These are phyloP conservation scores for Odontomachus brunneus DNA, from an alignment of 1,140 invertebrate species.

Conservation along the genomic window DNA sequence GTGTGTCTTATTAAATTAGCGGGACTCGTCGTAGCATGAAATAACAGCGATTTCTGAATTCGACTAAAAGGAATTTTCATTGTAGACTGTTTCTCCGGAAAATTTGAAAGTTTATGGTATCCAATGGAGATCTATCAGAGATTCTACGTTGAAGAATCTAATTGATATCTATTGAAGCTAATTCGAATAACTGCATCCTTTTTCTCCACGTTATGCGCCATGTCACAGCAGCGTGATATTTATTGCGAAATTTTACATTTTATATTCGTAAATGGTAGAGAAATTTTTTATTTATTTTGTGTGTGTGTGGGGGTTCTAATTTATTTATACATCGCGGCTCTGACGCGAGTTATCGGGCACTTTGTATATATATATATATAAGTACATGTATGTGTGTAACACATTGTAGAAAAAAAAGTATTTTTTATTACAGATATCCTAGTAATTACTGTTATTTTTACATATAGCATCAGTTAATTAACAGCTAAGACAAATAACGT, in stretches of 20 bases:
- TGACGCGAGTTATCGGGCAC: too few species aligned
- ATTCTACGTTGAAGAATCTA: conserved; percentile 6
- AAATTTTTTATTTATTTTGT: too few species aligned
- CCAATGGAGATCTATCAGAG: neutral
- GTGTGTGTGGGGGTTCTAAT: too few species aligned
- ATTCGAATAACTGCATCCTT: neutral
- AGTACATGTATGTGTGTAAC: too few species aligned
- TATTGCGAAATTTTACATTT: neutral
- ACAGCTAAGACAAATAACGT: neutral
- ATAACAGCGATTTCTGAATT: conserved; percentile 4
- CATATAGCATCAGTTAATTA: neutral
- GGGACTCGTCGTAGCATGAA: neutral
- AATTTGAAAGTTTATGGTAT: neutral
- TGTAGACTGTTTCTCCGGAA: neutral
- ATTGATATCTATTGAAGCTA: neutral
- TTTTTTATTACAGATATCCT: too few species aligned
- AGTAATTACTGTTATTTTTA: too few species aligned
- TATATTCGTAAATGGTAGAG: too few species aligned
- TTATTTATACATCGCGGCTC: too few species aligned
- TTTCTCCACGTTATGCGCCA: neutral
- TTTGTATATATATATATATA: too few species aligned
- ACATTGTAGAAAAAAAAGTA: too few species aligned
- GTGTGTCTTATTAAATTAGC: neutral
- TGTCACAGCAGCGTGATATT: neutral
- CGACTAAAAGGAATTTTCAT: neutral